A percentile compares a stretch with the other conserved stretches of the same genome.
Conservation (phyloP, 64 coral and sea anemone genomes). For the Porites lutea region DNA sequence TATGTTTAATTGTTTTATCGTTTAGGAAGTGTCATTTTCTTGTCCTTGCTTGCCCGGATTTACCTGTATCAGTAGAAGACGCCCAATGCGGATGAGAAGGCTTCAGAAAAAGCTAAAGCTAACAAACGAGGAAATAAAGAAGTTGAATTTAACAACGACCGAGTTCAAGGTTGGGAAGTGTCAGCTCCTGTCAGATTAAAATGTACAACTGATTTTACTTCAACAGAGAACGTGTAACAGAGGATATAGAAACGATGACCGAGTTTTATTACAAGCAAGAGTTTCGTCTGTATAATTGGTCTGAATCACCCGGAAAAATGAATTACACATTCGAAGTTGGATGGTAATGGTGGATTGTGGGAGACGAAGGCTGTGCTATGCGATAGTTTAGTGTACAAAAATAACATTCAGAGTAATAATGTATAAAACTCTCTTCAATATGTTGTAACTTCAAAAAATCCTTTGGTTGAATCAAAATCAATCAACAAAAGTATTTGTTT, state of each 20-base stretch:
- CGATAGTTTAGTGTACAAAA: background rate
- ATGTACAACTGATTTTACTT: background rate
- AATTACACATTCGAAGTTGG: too few relatives aligned
- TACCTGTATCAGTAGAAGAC: conserved; percentile 51
- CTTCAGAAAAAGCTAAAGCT: conserved; percentile 55
- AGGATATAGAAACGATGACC: background rate
- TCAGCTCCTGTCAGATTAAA: background rate
- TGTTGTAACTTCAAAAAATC: too few relatives aligned
- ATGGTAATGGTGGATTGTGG: background rate
- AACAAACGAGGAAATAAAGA: conserved; percentile 1
- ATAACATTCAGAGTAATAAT: background rate
- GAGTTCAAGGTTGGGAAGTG: conserved; percentile 68
- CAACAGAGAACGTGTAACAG: too few relatives aligned
- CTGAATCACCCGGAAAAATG: too few relatives aligned
- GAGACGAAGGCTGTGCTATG: background rate
- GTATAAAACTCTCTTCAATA: too few relatives aligned
- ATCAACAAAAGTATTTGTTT: too few relatives aligned
- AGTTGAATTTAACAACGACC: background rate
- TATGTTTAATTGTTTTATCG: background rate
- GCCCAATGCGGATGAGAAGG: conserved; percentile 42
- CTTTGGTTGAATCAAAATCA: too few relatives aligned
- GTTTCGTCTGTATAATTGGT: too few relatives aligned
- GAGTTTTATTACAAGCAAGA: background rate
- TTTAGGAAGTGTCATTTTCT: conserved; percentile 37
- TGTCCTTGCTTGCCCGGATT: conserved; percentile 60